These are phyloP conservation scores for Drosophila lutescens DNA, from an alignment of 2,888 invertebrate genomes.

Conservation along the genomic window DNA sequence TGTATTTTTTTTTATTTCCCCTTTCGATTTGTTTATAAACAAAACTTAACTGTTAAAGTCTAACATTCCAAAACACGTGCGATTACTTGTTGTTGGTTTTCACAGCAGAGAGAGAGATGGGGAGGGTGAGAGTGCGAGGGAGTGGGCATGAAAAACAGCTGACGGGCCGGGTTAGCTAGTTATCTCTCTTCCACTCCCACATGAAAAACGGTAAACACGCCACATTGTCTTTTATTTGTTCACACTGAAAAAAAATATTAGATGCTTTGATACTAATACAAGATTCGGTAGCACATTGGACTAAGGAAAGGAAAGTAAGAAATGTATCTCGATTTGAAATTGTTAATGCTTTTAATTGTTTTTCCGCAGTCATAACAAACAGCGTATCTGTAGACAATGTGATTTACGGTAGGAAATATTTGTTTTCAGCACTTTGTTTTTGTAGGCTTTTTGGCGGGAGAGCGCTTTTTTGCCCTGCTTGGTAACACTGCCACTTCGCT, in stretches of 20 bases:
- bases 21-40: constrained; percentile 6
- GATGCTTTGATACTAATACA: not conserved
- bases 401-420: not conserved
- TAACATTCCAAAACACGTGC: constrained; percentile 21
- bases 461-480: not conserved
- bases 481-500: constrained; percentile 2
- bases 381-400: too few relatives aligned
- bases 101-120: not conserved
- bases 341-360: too few relatives aligned
- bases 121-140: not conserved
- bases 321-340: too few relatives aligned
- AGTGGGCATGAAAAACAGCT: constrained; percentile 24
- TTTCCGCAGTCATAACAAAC: too few relatives aligned
- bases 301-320: too few relatives aligned
- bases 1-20: too few relatives aligned
- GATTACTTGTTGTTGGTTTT: constrained; percentile 11
- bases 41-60: not conserved
- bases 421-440: not conserved
- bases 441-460: constrained; percentile 17
- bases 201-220: not conserved
- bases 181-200: constrained; percentile 25
- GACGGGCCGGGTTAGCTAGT: constrained; percentile 5
- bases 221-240: not conserved
- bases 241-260: constrained; percentile 1
- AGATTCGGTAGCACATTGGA: too few relatives aligned